These are phyloP conservation scores for Chloroceryle aenea DNA, from an alignment of 2,113 vertebrate species.

Conservation along the genomic window DNA sequence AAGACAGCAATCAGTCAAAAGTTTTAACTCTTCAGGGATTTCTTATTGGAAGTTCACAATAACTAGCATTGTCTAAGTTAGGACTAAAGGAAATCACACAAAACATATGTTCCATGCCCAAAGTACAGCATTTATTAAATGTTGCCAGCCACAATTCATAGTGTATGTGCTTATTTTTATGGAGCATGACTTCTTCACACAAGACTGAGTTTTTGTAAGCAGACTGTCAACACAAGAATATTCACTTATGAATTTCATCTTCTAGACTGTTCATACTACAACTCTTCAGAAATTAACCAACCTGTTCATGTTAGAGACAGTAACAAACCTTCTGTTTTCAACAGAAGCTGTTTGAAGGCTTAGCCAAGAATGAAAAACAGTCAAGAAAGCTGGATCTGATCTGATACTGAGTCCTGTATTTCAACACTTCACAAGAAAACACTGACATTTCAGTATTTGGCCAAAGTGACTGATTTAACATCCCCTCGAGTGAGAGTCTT, in stretches of 20 bases:
- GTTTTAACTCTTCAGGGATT: neutral
- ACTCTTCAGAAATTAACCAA: neutral
- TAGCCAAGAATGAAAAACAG: neutral
- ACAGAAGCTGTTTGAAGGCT: neutral
- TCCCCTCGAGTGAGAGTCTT: neutral
- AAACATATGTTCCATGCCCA: neutral
- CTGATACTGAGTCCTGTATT: neutral
- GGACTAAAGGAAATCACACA: neutral
- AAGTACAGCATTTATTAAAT: neutral
- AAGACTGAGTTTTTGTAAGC: neutral
- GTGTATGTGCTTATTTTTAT: neutral
- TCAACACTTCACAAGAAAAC: slow-evolving; percentile 12
- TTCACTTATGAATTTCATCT: slow-evolving; percentile 8
- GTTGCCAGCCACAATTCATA: neutral
- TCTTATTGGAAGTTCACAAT: neutral
- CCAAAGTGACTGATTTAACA: neutral
- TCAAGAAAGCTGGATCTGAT: slow-evolving; percentile 10
- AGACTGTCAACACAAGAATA: neutral
- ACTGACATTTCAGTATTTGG: neutral
- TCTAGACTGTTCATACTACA: neutral
- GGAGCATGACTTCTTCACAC: neutral
- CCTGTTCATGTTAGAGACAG: neutral
- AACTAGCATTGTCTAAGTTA: neutral
- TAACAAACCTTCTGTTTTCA: neutral
- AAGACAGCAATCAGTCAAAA: neutral